These are phyloP conservation scores for Callionymus lyra DNA, from an alignment of 2,113 vertebrate species.

Conservation along the genomic window DNA sequence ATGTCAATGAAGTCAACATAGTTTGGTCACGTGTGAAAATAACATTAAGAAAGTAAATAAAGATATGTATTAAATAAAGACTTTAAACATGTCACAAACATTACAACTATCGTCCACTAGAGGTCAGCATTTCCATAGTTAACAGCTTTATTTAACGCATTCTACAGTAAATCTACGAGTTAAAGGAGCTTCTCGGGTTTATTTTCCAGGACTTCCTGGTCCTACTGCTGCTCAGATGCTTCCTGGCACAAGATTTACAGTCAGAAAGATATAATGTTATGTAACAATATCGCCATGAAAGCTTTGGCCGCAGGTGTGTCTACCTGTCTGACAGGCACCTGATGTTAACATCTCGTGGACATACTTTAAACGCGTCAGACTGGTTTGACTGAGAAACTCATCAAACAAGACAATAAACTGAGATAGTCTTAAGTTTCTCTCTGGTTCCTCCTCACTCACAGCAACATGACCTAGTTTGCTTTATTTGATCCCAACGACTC, in stretches of 20 bases:
- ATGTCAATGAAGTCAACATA: too few species aligned
- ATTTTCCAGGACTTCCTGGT: background rate
- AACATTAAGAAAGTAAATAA: too few species aligned
- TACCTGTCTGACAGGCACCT: constrained; percentile 25
- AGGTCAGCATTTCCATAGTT: constrained; percentile 22
- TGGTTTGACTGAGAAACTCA: constrained; percentile 16
- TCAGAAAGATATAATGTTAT: too few species aligned
- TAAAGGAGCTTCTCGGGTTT: background rate
- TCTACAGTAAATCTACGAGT: too few species aligned
- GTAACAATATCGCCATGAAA: too few species aligned
- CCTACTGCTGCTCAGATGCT: background rate
- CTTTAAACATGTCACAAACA: background rate
- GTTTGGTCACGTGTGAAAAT: too few species aligned
- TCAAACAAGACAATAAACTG: constrained; percentile 3
- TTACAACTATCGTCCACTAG: constrained; percentile 7
- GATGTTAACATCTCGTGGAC: constrained; percentile 19
- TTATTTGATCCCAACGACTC: background rate
- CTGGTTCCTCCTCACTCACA: background rate
- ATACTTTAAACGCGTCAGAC: constrained; percentile 13
- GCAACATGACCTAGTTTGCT: background rate
- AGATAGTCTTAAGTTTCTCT: constrained; percentile 7
- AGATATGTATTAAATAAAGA: too few species aligned
- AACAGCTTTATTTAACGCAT: too few species aligned
- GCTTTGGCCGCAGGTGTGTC: too few species aligned
- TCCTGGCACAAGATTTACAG: background rate